These are phyloP conservation scores for Spilosoma lubricipeda DNA, from an alignment of 2,888 invertebrate species.

Conservation along the genomic window DNA sequence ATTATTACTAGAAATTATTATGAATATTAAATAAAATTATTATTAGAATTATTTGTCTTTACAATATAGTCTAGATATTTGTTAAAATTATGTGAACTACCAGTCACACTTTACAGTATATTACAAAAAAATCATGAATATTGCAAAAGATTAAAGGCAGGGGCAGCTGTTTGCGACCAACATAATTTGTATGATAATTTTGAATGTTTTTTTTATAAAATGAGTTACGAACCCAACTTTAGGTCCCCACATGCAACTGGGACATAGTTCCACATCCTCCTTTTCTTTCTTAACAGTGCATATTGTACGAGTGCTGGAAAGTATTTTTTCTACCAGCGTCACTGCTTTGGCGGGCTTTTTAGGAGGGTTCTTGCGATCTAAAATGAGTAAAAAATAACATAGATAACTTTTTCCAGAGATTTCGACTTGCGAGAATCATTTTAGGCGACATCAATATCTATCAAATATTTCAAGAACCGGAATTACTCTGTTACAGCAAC, in stretches of 20 bases:
- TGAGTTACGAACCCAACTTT: constrained; percentile 65
- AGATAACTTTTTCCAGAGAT: not conserved
- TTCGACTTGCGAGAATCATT: not conserved
- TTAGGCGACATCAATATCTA: too few species aligned
- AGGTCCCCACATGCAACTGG: constrained; percentile 82
- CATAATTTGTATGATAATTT: too few species aligned
- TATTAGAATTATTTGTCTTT: too few species aligned
- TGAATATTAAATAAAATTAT: too few species aligned
- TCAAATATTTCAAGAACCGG: too few species aligned
- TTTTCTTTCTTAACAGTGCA: constrained; percentile 61
- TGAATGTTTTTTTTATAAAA: not conserved
- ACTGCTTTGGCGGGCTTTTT: constrained; percentile 60
- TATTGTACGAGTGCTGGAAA: constrained; percentile 76
- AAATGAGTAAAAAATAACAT: not conserved
- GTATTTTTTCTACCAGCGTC: constrained; percentile 70
- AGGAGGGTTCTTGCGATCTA: constrained; percentile 77
- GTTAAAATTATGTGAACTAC: too few species aligned
- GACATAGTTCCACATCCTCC: constrained; percentile 69
- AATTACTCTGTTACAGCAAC: not conserved
- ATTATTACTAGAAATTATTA: too few species aligned
- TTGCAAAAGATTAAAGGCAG: too few species aligned
- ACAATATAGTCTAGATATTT: too few species aligned
- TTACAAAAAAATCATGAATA: too few species aligned
- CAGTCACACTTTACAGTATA: too few species aligned
- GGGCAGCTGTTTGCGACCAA: too few species aligned